Evolutionary conservation across 2,888 invertebrate genomes (phyloP), one percentile per base, ranked within the genome.

Genomic region (Eupithecia insigniata): DNA sequence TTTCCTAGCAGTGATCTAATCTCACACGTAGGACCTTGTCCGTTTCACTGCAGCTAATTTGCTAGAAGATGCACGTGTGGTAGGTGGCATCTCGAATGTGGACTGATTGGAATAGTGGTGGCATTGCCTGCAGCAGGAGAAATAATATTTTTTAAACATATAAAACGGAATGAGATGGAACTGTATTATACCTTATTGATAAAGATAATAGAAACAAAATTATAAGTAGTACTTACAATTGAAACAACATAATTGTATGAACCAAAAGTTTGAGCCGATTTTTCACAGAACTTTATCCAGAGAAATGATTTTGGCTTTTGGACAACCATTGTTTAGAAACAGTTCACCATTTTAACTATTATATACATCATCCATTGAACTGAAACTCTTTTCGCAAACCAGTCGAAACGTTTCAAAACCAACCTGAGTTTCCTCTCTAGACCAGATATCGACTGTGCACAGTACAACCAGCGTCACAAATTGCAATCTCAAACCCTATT

Each of bases 1-100:
- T 55, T 55, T 26, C 55, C 55, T 55, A 55, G 55, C 12, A 14
- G 55, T 55, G 26, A 55, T 55, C 26, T 55, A 55, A 55, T 51
- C 46, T 22, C 22, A 22, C 2, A 51, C 26, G 26, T 22, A 22
- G 22, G 26, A 14, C 26, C 55, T 22, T 55, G 22, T 26, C 55
- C 22, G 8, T 10, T 22, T 51, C 46, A 51, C 46, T 51, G 46
- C 46, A 10, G 46, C 22, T 51, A 22, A 51, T 22, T 22, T 51
- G 10, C 22, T 51, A 22, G 10, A 51, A 8, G 46, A 8, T 22
- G 10, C 46, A 46, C 46, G 46, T 46, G 46, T 46, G 46, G 18
- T 43, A 1, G n/a, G 46, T 7, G 22, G 46, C 12, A 10, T 51
- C 22, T 22, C 3, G 46, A 51, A 51, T 2, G 46, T 22, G 46